phyloP scores from a whole-genome alignment of 2,888 invertebrate species.

The Ochlodes sylvanus region DNA sequence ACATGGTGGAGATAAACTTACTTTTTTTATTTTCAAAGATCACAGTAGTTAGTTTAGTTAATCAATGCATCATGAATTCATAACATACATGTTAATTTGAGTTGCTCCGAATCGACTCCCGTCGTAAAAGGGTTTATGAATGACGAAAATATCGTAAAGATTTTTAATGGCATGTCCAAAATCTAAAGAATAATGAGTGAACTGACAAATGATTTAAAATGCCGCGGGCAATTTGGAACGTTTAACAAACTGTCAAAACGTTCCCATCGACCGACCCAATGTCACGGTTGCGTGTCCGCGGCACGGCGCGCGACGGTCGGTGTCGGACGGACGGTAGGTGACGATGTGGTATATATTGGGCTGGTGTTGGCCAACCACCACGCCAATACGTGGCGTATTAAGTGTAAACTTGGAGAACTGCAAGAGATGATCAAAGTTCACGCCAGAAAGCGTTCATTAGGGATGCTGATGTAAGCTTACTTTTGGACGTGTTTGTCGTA shows the following conservation, averaged over 20 bases:
- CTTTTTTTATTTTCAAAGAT: too few relatives aligned
- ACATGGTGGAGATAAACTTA: too few relatives aligned
- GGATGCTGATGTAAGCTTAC: neutral
- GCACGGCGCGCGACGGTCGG: neutral
- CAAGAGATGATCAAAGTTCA: neutral
- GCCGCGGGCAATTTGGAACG: neutral
- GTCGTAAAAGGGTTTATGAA: too few relatives aligned
- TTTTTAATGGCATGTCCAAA: too few relatives aligned
- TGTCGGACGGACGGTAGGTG: neutral
- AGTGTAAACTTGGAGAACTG: slow-evolving; percentile 7
- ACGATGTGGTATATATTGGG: too few relatives aligned
- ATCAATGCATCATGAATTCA: too few relatives aligned
- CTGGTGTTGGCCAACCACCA: slow-evolving; percentile 4
- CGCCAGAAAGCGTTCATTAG: neutral
- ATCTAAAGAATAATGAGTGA: neutral
- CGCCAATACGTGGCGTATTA: slow-evolving; percentile 17
- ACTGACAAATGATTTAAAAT: neutral
- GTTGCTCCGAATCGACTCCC: too few relatives aligned
- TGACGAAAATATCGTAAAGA: too few relatives aligned
- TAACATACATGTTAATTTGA: too few relatives aligned
- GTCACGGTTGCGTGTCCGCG: neutral
- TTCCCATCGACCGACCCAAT: neutral
- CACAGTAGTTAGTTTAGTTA: too few relatives aligned
- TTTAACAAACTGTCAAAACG: slow-evolving; percentile 3
- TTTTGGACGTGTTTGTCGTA: neutral